Base-by-base conservation (phyloP, 2,113 vertebrate genomes). In the Nesoenas mayeri region DNA sequence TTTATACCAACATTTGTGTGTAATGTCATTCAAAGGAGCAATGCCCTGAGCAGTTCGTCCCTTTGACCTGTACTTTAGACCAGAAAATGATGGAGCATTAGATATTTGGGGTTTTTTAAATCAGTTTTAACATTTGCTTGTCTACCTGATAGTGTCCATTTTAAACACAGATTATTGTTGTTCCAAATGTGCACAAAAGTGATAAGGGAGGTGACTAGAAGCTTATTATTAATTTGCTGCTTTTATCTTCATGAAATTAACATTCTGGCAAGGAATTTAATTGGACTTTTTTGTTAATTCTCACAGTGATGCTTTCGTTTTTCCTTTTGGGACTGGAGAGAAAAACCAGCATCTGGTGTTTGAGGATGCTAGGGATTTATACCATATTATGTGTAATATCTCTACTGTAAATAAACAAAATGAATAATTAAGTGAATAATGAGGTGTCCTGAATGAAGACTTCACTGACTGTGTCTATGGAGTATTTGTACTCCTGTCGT, bases 391-490 rank as follows among this genome's bases (percentile, higher is more conserved):
- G 92, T 97, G 95, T 97, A 98, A 97, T 98, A 97, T 96, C 96
- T 97, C 93, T 96, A 97, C 97, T 97, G 97, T 98, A 98, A 98
- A 98, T 98, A 98, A 98, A 98, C 97, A 98, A 97, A 98, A 98
- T 97, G 82, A 98, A 98, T 97, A 98, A 98, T 98, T 97, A 98
- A 97, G 95, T 97, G 94, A 97, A 97, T 97, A 97, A 98, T 95
- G 96, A 98, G 89, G 79, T 97, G 95, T 92, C 93, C 82, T 56
- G 88, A 97, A 96, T 79, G 75, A 97, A 77, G 92, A 65, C 48
- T 94, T 95, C 85, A 96, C 96, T 60, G 85, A 96, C 21, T 38
- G 48, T 92, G 66, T 94, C 21, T 62, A 24, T 48, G 71, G 88
- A 92, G 79, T 25, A 12, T 80, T 88, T 60, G 1, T 64, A 73